These are phyloP conservation scores for Clarias magur DNA, from an alignment of 2,113 vertebrate genomes.

Conservation along the genomic window DNA sequence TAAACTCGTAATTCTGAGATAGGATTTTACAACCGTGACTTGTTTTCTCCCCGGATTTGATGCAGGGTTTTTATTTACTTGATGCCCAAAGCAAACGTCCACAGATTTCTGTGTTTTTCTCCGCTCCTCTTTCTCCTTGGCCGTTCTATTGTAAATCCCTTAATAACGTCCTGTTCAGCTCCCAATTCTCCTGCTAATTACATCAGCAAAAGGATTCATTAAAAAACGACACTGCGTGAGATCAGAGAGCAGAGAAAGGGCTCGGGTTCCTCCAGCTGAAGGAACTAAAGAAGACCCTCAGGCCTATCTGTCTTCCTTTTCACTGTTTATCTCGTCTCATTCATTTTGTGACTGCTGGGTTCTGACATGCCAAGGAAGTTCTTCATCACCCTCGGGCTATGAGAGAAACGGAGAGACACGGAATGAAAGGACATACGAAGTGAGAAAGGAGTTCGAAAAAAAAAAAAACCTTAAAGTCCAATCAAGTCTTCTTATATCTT, in stretches of 20 bases:
- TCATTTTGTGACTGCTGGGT: background rate
- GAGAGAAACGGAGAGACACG: constrained; percentile 25
- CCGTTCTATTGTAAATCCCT: background rate
- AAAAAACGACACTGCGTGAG: constrained; percentile 22
- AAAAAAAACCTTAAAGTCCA: background rate
- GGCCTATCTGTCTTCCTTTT: background rate
- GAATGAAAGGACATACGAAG: background rate
- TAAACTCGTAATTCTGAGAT: background rate
- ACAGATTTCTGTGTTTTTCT: background rate
- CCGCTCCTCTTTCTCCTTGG: background rate
- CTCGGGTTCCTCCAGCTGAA: background rate
- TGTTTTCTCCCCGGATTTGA: background rate
- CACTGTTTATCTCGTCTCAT: background rate
- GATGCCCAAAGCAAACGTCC: no score
- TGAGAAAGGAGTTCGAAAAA: background rate
- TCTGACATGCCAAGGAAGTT: constrained; percentile 23
- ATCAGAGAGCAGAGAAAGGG: constrained; percentile 13
- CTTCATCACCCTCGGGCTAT: constrained; percentile 51
- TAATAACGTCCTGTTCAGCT: background rate
- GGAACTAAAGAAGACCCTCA: constrained; percentile 18
- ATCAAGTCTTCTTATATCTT: background rate
- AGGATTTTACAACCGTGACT: background rate
- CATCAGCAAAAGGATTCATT: constrained; percentile 29
- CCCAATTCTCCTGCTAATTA: constrained; percentile 15
- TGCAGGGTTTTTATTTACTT: background rate